Evolutionary conservation across 2,797 vertebrate genomes (phyloP).

Genomic region (Gymnocypris eckloni): DNA sequence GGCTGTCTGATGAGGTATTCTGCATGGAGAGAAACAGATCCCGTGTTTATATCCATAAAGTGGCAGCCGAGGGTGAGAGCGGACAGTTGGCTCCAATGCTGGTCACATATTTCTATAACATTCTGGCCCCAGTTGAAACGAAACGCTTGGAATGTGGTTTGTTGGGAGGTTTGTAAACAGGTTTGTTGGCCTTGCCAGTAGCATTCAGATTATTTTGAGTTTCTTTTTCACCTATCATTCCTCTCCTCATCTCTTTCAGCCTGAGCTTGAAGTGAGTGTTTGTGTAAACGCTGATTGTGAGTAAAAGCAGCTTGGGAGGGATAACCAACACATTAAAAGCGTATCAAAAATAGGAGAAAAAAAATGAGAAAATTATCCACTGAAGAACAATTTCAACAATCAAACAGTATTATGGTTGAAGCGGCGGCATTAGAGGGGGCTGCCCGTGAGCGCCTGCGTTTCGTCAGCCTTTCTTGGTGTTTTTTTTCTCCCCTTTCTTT

Average conservation of each 20-base stretch:
- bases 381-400: conserved; percentile 62
- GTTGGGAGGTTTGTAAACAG: conserved; percentile 11
- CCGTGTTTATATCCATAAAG: conserved; percentile 27
- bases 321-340: conserved; percentile 50
- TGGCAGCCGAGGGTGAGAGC: conserved; percentile 34
- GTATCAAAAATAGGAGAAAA: conserved; percentile 16
- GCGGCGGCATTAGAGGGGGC: conserved; percentile 29
- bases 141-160: neutral
- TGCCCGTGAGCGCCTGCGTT: conserved; percentile 50
- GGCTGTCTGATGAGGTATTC: conserved; percentile 32
- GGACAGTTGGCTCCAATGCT: conserved; percentile 33
- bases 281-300: conserved; percentile 58
- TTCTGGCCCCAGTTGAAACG: conserved; percentile 26
- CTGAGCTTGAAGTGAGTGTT: conserved; percentile 40
- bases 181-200: conserved; percentile 6
- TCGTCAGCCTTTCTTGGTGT: conserved; percentile 41
- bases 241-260: conserved; percentile 15
- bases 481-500: neutral
- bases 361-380: conserved; percentile 48
- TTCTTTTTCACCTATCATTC: neutral
- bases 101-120: conserved; percentile 36
- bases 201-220: conserved; percentile 33
- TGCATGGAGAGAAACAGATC: conserved; percentile 11
- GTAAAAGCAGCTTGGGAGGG: conserved; percentile 57
- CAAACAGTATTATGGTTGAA: conserved; percentile 55